Evolutionary conservation across 2,888 invertebrate species (phyloP).

Genomic region (Odiellus spinosus): DNA sequence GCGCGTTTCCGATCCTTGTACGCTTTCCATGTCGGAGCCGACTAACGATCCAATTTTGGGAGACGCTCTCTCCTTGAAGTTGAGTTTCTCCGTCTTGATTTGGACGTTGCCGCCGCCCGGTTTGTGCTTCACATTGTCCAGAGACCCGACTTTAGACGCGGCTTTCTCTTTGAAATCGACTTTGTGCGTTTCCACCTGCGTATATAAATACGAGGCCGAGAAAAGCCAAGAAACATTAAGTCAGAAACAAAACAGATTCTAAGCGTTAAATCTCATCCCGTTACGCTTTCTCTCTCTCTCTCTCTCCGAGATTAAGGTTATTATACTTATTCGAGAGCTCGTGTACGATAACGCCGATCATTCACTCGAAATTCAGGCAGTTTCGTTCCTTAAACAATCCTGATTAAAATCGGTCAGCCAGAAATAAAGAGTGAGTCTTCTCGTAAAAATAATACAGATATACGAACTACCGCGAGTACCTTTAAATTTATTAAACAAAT

Average conservation of each 20-base stretch:
- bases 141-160: conserved; percentile 79
- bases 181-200: conserved; percentile 12
- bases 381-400: too few species aligned
- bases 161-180: conserved; percentile 45
- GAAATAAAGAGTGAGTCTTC: too few species aligned
- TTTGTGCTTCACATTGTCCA: conserved; percentile 70
- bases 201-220: background rate
- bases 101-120: conserved; percentile 75
- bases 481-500: too few species aligned
- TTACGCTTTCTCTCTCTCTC: too few species aligned
- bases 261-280: background rate
- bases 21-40: conserved; percentile 19
- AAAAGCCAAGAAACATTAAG: background rate
- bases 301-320: too few species aligned
- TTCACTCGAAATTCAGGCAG: too few species aligned
- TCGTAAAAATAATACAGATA: too few species aligned
- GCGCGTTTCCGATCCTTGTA: conserved; percentile 25
- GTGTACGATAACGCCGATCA: too few species aligned
- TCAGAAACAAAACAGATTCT: background rate
- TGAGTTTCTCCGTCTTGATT: conserved; percentile 36
- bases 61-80: conserved; percentile 81
- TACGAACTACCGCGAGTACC: too few species aligned
- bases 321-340: too few species aligned
- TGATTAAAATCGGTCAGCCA: too few species aligned
- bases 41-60: conserved; percentile 14